Base-by-base conservation (phyloP, 2,888 invertebrate genomes). In the Tetranychus piercei region DNA sequence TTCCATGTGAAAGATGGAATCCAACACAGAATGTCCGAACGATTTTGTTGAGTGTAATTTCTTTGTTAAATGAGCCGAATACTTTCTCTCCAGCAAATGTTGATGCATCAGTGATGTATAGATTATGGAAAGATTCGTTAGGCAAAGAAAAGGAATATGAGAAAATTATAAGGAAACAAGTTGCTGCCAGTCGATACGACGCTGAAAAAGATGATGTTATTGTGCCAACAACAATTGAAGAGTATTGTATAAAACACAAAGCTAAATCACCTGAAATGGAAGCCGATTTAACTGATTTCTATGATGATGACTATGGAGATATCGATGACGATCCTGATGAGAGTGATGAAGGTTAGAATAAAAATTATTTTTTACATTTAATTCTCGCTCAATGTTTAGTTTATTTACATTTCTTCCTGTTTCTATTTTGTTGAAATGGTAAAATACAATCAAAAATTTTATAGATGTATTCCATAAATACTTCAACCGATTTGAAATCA, bases 1-100 rank as follows among this genome's bases (percentile, higher is more conserved):
- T 97, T 81, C 95, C 99, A 0, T 97, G 96, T 84, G 99, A 99
- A 85, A 89, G 99, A 83, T 99, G 99, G 99, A 99, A 99, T 87
- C 99, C 99, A 74, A 99, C 99, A 79, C 99, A 99, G 86, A 97
- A 93, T 81, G 97, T 99, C 81, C 91, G 96, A 83, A 99, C 99
- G 74, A 94, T 99, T 81, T 87, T 99, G 79, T 87, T 99, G 77
- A 97, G 96, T 77, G 97, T 99, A 80, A 99, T 99, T 82, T 99
- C 97, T 20, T 87, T 99, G 78, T 87, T 99, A 81, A 99, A 99
- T 85, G 99, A 99, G 86, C 99, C 99, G 78, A 99, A 99, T 86
- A 99, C 97, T 78, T 97, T 90, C 85, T 97, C 96, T 81, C 99
- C 99, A 72, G 99, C 99, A 79, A 99, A 99, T 83, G 99, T 99